Base-by-base conservation (phyloP, 30 jellyfish, hydroid and myxozoan genomes). In the Rhopilema esculentum region DNA sequence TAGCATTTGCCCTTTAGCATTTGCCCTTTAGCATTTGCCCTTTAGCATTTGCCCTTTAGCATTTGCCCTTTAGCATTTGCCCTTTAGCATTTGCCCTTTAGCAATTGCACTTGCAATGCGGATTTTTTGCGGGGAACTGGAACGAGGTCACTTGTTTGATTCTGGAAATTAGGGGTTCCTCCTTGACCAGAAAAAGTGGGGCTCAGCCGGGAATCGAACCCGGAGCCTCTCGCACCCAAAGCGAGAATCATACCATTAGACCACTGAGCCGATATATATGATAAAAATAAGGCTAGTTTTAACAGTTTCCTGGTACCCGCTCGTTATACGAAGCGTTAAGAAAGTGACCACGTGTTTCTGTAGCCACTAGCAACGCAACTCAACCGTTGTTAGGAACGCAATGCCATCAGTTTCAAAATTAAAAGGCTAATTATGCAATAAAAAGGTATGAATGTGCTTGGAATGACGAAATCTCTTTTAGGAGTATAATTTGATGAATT, bases 141-240 rank as follows among this genome's bases (percentile, higher is more conserved):
- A n/a, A n/a, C n/a, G n/a, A n/a, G 57, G 57, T 6, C 57, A 12
- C 12, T 40, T 40, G 57, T 40, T 40, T 40, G 57, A 12, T 2
- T 40, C 57, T 40, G 57, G 57, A 40, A 40, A 40, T 12, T 6
- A 40, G 57, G 57, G 9, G 9, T 6, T 40, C 6, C 12, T 40
- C 57, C 57, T 40, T 2, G 12, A 2, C 57, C 12, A 2, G 57
- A 69, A 21, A 69, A 75, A 31, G 24, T 20, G 87, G 87, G 87
- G 87, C 87, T 76, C 87, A 76, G 87, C 87, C 87, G 87, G 87
- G 87, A 76, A 76, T 76, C 87, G 87, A 76, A 76, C 87, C 87
- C 87, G 87, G 87, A 76, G 87, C 87, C 87, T 76, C 87, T 76
- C 87, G 87, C 87, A 76, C 87, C 87, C 87, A 76, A 76, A 76